These are phyloP conservation scores for Phortica variegata DNA, from an alignment of 1,140 invertebrate genomes.

Conservation along the genomic window DNA sequence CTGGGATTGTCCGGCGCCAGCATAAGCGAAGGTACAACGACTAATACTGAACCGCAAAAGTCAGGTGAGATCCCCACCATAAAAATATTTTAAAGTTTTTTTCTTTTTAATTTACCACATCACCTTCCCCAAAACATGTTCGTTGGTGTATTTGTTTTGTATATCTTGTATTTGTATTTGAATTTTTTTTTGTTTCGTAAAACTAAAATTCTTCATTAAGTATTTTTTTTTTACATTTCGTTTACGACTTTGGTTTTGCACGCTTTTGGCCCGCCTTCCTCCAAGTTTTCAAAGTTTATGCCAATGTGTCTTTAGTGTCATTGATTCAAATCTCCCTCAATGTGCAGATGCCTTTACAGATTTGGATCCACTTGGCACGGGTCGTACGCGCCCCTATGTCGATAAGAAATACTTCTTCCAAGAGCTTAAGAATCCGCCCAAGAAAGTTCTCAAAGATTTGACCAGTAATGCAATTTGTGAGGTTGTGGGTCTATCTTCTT, in stretches of 20 bases:
- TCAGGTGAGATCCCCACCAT: no score
- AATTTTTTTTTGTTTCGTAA: slow-evolving; percentile 3
- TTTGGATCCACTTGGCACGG: slow-evolving; percentile 86
- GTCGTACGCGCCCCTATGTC: slow-evolving; percentile 84
- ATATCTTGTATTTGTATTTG: no score
- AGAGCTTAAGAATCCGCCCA: slow-evolving; percentile 88
- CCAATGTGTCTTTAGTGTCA: slow-evolving; percentile 8
- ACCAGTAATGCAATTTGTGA: slow-evolving; percentile 26
- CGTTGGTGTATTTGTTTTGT: background rate
- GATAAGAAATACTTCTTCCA: slow-evolving; percentile 95
- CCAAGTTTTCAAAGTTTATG: slow-evolving; percentile 2
- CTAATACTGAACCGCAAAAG: slow-evolving; percentile 4
- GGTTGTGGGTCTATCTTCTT: background rate
- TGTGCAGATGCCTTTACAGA: slow-evolving; percentile 84
- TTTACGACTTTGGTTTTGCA: slow-evolving; percentile 6
- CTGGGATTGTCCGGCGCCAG: slow-evolving; percentile 9
- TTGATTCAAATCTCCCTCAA: slow-evolving; percentile 15
- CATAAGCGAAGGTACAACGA: background rate
- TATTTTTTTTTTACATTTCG: slow-evolving; percentile 9
- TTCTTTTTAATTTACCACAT: no score
- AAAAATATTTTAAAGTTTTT: no score
- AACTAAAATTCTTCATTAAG: slow-evolving; percentile 10
- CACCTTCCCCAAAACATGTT: no score
- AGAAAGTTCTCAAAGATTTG: slow-evolving; percentile 85
- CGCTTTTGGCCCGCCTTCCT: background rate